Percentiles rank a stretch among this genome's conserved stretches.
Evolutionary conservation across 2,888 invertebrate species (phyloP).

Genomic region (Cosmia pyralina): DNA sequence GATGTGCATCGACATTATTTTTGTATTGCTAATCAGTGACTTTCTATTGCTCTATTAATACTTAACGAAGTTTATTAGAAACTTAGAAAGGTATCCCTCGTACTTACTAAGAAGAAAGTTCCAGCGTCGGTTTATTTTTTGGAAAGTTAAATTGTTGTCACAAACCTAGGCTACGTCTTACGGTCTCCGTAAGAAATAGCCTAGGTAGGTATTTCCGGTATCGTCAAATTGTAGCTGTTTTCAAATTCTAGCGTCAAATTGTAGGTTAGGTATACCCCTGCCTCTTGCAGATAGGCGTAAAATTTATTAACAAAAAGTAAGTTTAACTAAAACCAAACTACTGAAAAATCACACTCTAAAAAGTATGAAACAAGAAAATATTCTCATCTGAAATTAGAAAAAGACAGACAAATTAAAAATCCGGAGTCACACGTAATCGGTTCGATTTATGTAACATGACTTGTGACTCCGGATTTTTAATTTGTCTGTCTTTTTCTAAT

Average conservation of each 20-base stretch:
- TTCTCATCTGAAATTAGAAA: no score
- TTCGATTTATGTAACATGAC: no score
- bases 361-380: no score
- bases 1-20: background rate
- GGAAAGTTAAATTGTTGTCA: background rate
- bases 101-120: slow-evolving; percentile 23
- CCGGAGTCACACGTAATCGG: no score
- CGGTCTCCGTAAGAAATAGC: no score
- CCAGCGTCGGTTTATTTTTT: background rate
- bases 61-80: slow-evolving; percentile 25
- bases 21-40: slow-evolving; percentile 33
- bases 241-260: background rate
- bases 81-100: slow-evolving; percentile 21
- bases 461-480: no score
- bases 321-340: no score
- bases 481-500: no score
- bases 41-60: slow-evolving; percentile 32
- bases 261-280: background rate
- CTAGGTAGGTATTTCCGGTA: background rate
- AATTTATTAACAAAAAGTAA: slow-evolving; percentile 9
- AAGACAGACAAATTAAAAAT: no score
- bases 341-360: no score
- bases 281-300: background rate
- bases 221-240: background rate
- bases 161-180: no score